Evolutionary conservation across 2,888 invertebrate genomes (phyloP), one percentile per base, ranked within the genome.

Genomic region (Ephialtes manifestator): DNA sequence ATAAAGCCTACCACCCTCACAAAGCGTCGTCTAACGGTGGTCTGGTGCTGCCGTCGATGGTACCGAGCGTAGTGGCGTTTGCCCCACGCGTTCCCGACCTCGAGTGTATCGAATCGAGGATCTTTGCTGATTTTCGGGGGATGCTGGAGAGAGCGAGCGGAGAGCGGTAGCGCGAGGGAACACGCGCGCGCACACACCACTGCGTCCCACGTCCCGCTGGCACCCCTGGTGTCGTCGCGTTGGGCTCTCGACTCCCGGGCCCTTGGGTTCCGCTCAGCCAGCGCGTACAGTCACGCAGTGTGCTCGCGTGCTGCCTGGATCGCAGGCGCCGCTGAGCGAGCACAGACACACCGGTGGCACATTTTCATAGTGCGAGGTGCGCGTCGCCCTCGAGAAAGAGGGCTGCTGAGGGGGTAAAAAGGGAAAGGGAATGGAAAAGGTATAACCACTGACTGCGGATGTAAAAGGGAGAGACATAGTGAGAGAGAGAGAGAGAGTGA

Each of bases 121-220:
- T 93, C 92, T 93, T 92, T 91, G 92, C 91, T 89, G 91, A 90
- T 90, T 92, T 92, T 93, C 92, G 92, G 91, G n/a, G 85, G 89
- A 88, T 88, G 89, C 90, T 90, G 91, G 91, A 76, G 75, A 68
- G 72, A 39, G 72, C 39, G 70, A 20, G 43, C 15, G 28, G 46
- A 46, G 68, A 43, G 43, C 10, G 67, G 46, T 18, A 76, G 13
- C 65, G 76, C 71, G 75, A 79, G 82, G 58, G 76, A 82, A 79
- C 55, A 65, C 77, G 82, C 82, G 85, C 85, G 85, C 85, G 82
- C 85, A 80, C 80, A 80, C 82, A 83, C 71, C 82, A 68, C 76
- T 68, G 72, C 82, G 72, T 85, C 82, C 85, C 75, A 76, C 76
- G 85, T 83, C 82, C 79, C 85, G 76, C 71, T 63, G 74, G 74